These are phyloP conservation scores for Lordiphosa collinella DNA, from an alignment of 1,140 invertebrate species.

Conservation along the genomic window DNA sequence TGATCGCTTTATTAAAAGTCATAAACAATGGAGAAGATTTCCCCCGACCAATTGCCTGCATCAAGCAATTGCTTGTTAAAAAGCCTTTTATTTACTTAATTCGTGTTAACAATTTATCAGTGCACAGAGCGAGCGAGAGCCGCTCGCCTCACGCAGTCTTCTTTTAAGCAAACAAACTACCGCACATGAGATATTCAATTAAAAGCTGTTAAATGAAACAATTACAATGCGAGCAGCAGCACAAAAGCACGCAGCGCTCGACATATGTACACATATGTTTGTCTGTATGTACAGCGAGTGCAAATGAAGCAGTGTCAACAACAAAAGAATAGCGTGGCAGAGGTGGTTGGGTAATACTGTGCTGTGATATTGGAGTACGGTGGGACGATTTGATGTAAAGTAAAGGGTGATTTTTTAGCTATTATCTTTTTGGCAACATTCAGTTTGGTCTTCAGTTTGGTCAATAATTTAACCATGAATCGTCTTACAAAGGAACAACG, in stretches of 20 bases:
- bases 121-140: conserved; percentile 3
- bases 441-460: no score
- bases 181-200: conserved; percentile 65
- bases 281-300: conserved; percentile 19
- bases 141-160: neutral
- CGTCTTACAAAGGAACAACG: no score
- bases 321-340: neutral
- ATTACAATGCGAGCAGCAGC: conserved; percentile 46
- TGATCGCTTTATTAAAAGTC: conserved; percentile 71
- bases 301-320: conserved; percentile 61
- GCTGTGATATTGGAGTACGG: neutral
- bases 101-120: conserved; percentile 67
- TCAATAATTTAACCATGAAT: no score
- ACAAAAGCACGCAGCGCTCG: conserved; percentile 3
- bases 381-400: neutral
- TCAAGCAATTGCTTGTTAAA: conserved; percentile 27
- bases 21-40: conserved; percentile 36
- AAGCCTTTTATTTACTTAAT: conserved; percentile 62
- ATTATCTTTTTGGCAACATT: no score
- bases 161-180: conserved; percentile 47
- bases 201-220: conserved; percentile 69
- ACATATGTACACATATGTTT: no score
- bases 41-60: conserved; percentile 1
- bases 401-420: no score
- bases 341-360: conserved; percentile 30